Evolutionary conservation across 2,113 vertebrate genomes (phyloP), one percentile per base, ranked within the genome.

Genomic region (Nannospalax galili): DNA sequence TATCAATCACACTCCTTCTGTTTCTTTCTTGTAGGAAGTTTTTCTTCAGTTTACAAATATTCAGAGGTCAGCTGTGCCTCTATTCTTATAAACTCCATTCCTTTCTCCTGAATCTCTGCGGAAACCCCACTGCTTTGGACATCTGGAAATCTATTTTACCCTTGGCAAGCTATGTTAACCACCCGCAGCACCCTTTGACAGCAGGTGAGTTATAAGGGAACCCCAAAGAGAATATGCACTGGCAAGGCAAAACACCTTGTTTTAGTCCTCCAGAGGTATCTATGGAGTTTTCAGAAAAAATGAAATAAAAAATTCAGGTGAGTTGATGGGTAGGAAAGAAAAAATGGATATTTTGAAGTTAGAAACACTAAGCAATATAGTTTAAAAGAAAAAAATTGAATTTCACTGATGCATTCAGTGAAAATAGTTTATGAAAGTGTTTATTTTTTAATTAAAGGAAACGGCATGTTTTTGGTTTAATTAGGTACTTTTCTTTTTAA

Each of bases 81-180:
- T 7, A 8, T 60, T 73, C 78, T 91, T 42, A 6, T 0, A 0
- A 56, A 78, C 70, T 84, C 30, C 28, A 58, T 74, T 78, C 7
- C 30, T 78, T 79, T 45, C 69, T 78, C 32, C 52, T 84, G 52
- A 56, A 92, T 64, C 70, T 79, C 0, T 9, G 62, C 5, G 64
- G 72, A 70, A 20, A 67, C 81, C 77, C 88, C 24, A 0, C 2
- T 0, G 35, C 79, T 28, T 0, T 1, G 88, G n/a, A 65, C 1
- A 52, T 87, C 35, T 84, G 95, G 92, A 97, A 95, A 80, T 70
- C 78, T 15, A 97, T 95, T 97, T 82, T 62, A 96, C 84, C 94
- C 84, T 96, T 26, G 6, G 0, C 70, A n/a, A 62, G 56, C 67
- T 90, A 16, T 85, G 82, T 32, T 28, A 73, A 81, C 91, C 80